These are phyloP conservation scores for Apostichopus leukothele DNA, from an alignment of 53 echinoderm and acorn worm species.

Conservation along the genomic window DNA sequence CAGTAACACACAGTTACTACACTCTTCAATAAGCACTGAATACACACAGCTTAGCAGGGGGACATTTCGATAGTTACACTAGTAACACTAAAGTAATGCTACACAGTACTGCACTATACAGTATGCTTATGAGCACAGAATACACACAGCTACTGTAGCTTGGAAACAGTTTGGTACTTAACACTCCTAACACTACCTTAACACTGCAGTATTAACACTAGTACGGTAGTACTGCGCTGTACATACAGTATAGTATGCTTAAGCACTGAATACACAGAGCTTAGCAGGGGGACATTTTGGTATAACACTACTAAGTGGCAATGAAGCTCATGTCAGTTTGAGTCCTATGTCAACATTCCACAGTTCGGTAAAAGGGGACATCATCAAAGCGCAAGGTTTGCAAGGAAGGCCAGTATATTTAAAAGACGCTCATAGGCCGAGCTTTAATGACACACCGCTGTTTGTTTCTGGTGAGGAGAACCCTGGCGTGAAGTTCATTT, in stretches of 20 bases:
- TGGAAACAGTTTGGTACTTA: no score
- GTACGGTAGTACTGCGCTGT: no score
- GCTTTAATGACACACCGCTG: constrained; percentile 33
- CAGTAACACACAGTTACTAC: no score
- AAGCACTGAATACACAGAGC: constrained; percentile 1
- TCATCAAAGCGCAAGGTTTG: constrained; percentile 38
- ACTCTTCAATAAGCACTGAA: background rate
- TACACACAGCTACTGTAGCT: no score
- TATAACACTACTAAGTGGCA: constrained; percentile 21
- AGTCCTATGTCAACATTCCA: constrained; percentile 33
- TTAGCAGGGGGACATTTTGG: constrained; percentile 18
- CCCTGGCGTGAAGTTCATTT: constrained; percentile 40
- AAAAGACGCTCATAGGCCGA: background rate
- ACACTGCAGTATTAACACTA: no score
- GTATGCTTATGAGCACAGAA: no score
- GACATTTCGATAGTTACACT: background rate
- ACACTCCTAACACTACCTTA: no score
- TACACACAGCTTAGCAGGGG: constrained; percentile 30
- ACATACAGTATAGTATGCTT: no score
- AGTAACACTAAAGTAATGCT: no score
- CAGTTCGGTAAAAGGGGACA: background rate
- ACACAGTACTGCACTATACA: no score
- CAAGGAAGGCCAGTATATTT: background rate
- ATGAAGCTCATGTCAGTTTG: constrained; percentile 35
- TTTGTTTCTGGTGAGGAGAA: constrained; percentile 35